These are phyloP conservation scores for Perodicticus potto DNA, from an alignment of 2,797 vertebrate genomes.

Conservation along the genomic window DNA sequence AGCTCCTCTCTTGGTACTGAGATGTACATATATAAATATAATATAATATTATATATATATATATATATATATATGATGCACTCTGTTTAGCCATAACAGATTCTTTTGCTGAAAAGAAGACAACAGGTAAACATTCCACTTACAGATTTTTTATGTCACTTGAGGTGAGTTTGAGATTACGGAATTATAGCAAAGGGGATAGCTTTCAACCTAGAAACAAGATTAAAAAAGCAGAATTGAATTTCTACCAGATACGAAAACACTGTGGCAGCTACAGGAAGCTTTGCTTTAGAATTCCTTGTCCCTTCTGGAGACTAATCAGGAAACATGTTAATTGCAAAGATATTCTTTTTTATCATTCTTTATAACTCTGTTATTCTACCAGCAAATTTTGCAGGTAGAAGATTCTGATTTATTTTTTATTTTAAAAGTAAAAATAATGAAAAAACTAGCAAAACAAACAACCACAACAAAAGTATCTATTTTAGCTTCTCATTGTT, in stretches of 20 bases:
- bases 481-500: not conserved
- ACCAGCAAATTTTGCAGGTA: not conserved
- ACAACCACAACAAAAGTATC: not conserved
- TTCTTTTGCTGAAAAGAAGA: not conserved
- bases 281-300: not conserved
- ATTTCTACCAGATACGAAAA: not conserved
- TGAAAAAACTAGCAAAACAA: not conserved
- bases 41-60: too few relatives aligned
- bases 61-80: not conserved
- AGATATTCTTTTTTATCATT: not conserved
- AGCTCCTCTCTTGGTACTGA: not conserved
- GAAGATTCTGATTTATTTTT: not conserved
- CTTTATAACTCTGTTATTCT: not conserved
- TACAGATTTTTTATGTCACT: not conserved
- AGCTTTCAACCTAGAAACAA: constrained; percentile 13
- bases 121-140: not conserved
- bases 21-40: not conserved
- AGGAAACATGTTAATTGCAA: not conserved
- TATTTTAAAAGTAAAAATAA: not conserved
- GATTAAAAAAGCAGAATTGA: not conserved
- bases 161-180: not conserved
- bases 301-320: not conserved
- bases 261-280: not conserved
- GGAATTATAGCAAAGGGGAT: not conserved
- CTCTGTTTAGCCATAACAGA: not conserved